Base-by-base conservation (phyloP, 2,113 vertebrate species). In the Triplophysa tibetana region DNA sequence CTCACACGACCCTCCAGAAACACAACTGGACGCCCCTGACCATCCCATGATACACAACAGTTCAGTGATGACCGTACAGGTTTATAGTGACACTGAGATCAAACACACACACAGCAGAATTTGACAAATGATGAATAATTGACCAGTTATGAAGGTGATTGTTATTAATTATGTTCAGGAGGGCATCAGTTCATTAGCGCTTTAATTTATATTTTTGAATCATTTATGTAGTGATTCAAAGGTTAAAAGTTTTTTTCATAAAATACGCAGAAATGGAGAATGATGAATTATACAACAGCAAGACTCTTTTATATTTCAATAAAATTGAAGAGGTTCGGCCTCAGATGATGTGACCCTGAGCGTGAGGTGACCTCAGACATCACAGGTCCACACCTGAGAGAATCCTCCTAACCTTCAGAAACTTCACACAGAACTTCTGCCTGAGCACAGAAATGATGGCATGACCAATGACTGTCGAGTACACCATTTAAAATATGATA, bases 271-370 rank as follows among this genome's bases (percentile, higher is more conserved):
- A 58, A 12, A 43, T 52, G 24, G 16, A 69, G 9, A 24, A 68
- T 21, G 11, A 81, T 81, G 54, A 75, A 81, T 81, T 69, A 81
- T 81, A 43, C 52, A 81, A 58, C 14, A 81, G 62, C 33, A n/a
- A 52, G 70, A 67, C 33, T 14, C 16, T 29, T 23, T 63, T 60
- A 23, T 2, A 19, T 11, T 52, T 77, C 48, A 70, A 78, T 82
- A 33, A 82, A 82, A 72, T 50, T 78, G 77, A 23, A 43, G 12
- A 3, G 21, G 21, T 17, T 54, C 7, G 1, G 61, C 16, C 75
- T 58, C 13, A 4, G 23, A 29, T 60, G 64, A 56, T 2, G 26
- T 70, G 41, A 41, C 52, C 54, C 43, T 67, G 29, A 17, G 4
- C 54, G 19, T 56, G 61, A 43, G 58, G 56, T 33, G 16, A 16